These are phyloP conservation scores for Episyrphus balteatus DNA, from an alignment of 1,140 invertebrate genomes.

Conservation along the genomic window DNA sequence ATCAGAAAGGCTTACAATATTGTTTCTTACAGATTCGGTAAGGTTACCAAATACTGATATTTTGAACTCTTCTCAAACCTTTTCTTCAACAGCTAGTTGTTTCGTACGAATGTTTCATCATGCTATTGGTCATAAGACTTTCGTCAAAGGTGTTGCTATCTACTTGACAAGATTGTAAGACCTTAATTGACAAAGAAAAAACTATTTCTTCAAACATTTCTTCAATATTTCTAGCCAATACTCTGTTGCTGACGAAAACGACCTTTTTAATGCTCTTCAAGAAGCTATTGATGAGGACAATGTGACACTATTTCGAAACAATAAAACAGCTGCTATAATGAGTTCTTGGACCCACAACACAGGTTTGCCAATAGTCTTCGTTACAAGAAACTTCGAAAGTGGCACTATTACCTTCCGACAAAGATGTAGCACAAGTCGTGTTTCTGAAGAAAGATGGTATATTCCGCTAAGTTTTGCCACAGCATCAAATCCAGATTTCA, in stretches of 20 bases:
- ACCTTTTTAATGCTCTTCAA: slow-evolving; percentile 37
- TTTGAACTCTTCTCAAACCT: too few species aligned
- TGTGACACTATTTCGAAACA: too few species aligned
- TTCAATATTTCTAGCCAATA: slow-evolving; percentile 19
- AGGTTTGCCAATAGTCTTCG: slow-evolving; percentile 41
- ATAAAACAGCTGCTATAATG: slow-evolving; percentile 25
- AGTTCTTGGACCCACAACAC: slow-evolving; percentile 41
- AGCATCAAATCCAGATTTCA: slow-evolving; percentile 33
- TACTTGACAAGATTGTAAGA: slow-evolving; percentile 37
- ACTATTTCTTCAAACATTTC: too few species aligned
- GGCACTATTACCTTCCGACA: slow-evolving; percentile 37
- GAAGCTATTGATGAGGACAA: slow-evolving; percentile 31
- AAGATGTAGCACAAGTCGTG: slow-evolving; percentile 21
- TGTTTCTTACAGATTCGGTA: slow-evolving; percentile 63
- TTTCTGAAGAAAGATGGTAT: slow-evolving; percentile 36
- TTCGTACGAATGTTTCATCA: slow-evolving; percentile 42
- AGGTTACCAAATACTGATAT: too few species aligned
- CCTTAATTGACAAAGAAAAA: background rate
- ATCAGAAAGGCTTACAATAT: slow-evolving; percentile 66
- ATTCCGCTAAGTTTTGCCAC: slow-evolving; percentile 47
- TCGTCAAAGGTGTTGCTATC: slow-evolving; percentile 23
- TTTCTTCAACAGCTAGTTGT: slow-evolving; percentile 24
- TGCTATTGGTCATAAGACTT: slow-evolving; percentile 31
- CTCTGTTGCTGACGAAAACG: slow-evolving; percentile 22
- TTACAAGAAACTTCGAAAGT: slow-evolving; percentile 38